A percentile compares a stretch with the other conserved stretches of the same genome.
Evolutionary conservation across 2,888 invertebrate genomes (phyloP).

Genomic region (Augiades crinisus): DNA sequence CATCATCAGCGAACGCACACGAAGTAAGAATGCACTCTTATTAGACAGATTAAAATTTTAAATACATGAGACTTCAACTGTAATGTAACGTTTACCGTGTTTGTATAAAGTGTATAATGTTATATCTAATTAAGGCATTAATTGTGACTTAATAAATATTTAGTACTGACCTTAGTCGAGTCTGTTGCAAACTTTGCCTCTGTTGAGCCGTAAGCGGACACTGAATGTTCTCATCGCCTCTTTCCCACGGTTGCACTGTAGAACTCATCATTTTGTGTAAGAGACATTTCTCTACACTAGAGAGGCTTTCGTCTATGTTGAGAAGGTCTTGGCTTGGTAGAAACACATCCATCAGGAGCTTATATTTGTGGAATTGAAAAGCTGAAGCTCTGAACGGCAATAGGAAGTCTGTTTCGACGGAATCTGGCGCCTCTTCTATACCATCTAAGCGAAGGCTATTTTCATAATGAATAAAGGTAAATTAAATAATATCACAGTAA

Average conservation of each 20-base stretch:
- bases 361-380: constrained; percentile 81
- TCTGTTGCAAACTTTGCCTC: constrained; percentile 51
- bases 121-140: too few species aligned
- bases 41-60: too few species aligned
- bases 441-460: constrained; percentile 83
- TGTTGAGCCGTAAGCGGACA: constrained; percentile 69
- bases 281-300: constrained; percentile 68
- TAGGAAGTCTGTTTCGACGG: constrained; percentile 68
- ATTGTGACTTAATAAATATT: too few species aligned
- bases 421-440: constrained; percentile 72
- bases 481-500: not conserved
- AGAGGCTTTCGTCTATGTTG: constrained; percentile 57
- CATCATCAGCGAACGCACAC: too few species aligned
- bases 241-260: constrained; percentile 78
- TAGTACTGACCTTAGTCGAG: too few species aligned
- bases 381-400: constrained; percentile 82
- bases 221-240: constrained; percentile 80
- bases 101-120: too few species aligned
- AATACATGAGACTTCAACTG: too few species aligned
- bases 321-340: constrained; percentile 73
- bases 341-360: constrained; percentile 81
- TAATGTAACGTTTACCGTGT: too few species aligned
- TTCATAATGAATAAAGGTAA: not conserved
- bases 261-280: constrained; percentile 82
- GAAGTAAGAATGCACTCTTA: too few species aligned